Percentiles rank a stretch among this genome's conserved stretches.
Conservation (phyloP, 2,888 invertebrate species). For the Dasysyrphus albostriatus region DNA sequence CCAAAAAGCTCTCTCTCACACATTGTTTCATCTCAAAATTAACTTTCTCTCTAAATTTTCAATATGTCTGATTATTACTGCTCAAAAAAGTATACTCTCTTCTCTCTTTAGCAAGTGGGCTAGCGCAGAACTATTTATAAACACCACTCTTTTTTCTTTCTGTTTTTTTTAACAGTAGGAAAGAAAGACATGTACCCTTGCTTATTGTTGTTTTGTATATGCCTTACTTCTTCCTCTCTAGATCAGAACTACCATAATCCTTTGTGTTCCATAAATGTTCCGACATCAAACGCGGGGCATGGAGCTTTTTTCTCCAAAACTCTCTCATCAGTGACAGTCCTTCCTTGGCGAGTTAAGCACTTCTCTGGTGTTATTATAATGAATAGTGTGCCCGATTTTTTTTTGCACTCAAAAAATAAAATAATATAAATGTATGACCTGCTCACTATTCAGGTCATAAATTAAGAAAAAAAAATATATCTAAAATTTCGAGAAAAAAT, state of each 20-base stretch:
- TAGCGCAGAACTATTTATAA: slow-evolving; percentile 36
- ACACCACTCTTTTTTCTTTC: background rate
- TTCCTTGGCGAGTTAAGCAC: slow-evolving; percentile 76
- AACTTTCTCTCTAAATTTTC: slow-evolving; percentile 8
- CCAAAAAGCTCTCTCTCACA: background rate
- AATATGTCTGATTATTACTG: background rate
- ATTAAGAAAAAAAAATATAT: slow-evolving; percentile 43
- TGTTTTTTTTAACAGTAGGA: background rate
- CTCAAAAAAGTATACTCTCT: slow-evolving; percentile 2
- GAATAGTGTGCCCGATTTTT: slow-evolving; percentile 74
- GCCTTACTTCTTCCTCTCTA: background rate
- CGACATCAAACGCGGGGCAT: slow-evolving; percentile 29
- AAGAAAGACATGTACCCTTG: slow-evolving; percentile 25
- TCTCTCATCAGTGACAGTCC: slow-evolving; percentile 76
- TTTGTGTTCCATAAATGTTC: slow-evolving; percentile 51
- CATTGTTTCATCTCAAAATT: background rate
- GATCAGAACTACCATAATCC: slow-evolving; percentile 39
- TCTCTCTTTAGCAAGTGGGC: background rate
- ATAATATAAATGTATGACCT: slow-evolving; percentile 77
- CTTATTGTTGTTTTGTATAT: slow-evolving; percentile 45
- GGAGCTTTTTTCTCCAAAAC: slow-evolving; percentile 59
- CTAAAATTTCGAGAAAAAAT: background rate
- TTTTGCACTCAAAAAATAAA: slow-evolving; percentile 77
- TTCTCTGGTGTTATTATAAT: slow-evolving; percentile 66
- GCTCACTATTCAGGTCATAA: slow-evolving; percentile 81